A percentile compares a stretch with the other conserved stretches of the same genome.
Evolutionary conservation across 2,113 vertebrate genomes (phyloP).

Genomic region (Oenanthe melanoleuca): DNA sequence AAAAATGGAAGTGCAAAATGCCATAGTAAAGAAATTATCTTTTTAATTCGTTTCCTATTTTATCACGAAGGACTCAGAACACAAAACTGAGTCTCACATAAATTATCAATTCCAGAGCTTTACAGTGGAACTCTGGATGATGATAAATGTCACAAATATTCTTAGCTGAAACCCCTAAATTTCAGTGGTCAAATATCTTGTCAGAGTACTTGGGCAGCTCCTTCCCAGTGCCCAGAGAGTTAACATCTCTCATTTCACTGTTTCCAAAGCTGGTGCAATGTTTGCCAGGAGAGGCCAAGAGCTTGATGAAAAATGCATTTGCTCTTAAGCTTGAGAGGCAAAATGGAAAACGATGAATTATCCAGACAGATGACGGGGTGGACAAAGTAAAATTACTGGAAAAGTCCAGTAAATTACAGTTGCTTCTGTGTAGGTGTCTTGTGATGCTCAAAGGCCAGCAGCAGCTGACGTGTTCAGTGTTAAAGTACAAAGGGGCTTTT

Average conservation of each 20-base stretch:
- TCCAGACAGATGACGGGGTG: neutral
- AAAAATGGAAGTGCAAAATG: neutral
- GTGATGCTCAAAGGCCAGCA: neutral
- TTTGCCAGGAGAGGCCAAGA: neutral
- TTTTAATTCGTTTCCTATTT: neutral
- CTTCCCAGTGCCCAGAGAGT: neutral
- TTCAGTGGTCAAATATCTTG: neutral
- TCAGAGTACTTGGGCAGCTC: neutral
- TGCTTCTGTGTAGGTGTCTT: neutral
- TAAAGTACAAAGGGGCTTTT: conserved; percentile 25
- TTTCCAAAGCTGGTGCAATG: neutral
- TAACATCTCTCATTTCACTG: neutral
- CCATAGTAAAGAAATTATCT: neutral
- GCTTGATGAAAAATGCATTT: neutral
- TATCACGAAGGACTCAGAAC: neutral
- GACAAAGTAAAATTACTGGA: neutral
- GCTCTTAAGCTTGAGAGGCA: neutral
- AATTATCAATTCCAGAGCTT: neutral
- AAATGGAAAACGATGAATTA: neutral
- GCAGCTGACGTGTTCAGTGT: neutral
- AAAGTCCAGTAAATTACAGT: neutral
- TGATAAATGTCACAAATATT: neutral
- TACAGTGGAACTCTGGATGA: neutral
- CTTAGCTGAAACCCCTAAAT: neutral
- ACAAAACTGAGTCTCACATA: neutral